Evolutionary conservation across 2,797 vertebrate species (phyloP), one percentile per base, ranked within the genome.

Genomic region (Hyperoplus immaculatus): DNA sequence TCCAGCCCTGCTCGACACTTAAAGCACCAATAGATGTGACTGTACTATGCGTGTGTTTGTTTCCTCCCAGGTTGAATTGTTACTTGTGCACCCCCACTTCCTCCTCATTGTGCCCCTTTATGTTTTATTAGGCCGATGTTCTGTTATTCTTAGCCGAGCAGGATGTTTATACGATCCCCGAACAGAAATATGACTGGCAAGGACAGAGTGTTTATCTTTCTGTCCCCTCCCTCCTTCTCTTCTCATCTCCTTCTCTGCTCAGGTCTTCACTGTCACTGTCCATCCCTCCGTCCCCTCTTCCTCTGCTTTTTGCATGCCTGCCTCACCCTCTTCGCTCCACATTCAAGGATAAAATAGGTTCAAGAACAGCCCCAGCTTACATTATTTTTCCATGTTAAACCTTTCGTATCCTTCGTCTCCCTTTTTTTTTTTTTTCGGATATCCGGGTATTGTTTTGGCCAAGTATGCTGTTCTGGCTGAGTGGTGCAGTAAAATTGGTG

Each of bases 121-220:
- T 95, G 92, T 94, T 95, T 94, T 94, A 95, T 95, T 95, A 91
- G 91, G 83, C 84, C 80, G 61, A 88, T 89, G 93, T 92, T 95
- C 93, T 96, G 95, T 95, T 95, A 95, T 95, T 95, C 94, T 94
- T 94, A 93, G 93, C 90, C 0, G 77, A 94, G 93, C 95, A 95
- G 95, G 95, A 96, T 96, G 94, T 96, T 96, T 95, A 95, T 91
- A 93, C 74, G 75, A 94, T 93, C 92, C 91, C 75, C 1, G 76
- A 87, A 87, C 88, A 94, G 93, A 96, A 96, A 94, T 95, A 95
- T 95, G 89, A 91, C 93, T 95, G 93, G 92, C 93, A 93, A 88
- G 73, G 82, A 77, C 84, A 4, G 57, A 87, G 80, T 95, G 94
- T 95, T 95, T 96, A 95, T 93, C 92, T 93, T 95, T 93, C 82